Percentiles rank a stretch among this genome's conserved stretches.
Conservation (phyloP, 2,797 vertebrate genomes). For the Merluccius polli region DNA sequence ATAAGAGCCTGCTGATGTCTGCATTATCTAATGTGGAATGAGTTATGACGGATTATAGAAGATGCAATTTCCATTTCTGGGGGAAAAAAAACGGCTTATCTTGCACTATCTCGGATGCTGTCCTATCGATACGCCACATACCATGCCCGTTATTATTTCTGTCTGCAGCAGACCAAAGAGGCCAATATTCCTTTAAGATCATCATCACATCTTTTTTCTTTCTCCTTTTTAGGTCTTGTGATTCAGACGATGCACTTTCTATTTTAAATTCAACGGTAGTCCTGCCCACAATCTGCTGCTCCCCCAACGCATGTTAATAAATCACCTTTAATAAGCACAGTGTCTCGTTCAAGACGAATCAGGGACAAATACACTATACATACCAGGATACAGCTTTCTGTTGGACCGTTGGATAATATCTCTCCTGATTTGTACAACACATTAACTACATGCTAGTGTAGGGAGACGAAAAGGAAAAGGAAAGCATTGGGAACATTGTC, state of each 20-base stretch:
- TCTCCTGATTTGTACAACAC: too few relatives aligned
- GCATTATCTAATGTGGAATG: neutral
- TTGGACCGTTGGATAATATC: too few relatives aligned
- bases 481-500: neutral
- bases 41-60: neutral
- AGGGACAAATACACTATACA: neutral
- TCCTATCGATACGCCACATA: neutral
- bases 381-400: neutral
- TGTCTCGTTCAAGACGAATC: neutral
- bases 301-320: neutral
- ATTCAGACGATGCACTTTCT: neutral
- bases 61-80: neutral
- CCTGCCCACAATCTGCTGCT: neutral
- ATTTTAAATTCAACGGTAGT: neutral
- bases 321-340: neutral
- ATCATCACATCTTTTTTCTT: neutral
- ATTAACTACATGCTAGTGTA: neutral
- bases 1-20: neutral
- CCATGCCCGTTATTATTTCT: neutral
- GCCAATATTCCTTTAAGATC: neutral
- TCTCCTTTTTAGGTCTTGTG: neutral
- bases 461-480: neutral
- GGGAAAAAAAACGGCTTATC: neutral
- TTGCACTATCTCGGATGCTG: neutral
- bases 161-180: neutral